A percentile compares a stretch with the other conserved stretches of the same genome.
Evolutionary conservation across 2,888 invertebrate species (phyloP).

Genomic region (Urechis unicinctus): DNA sequence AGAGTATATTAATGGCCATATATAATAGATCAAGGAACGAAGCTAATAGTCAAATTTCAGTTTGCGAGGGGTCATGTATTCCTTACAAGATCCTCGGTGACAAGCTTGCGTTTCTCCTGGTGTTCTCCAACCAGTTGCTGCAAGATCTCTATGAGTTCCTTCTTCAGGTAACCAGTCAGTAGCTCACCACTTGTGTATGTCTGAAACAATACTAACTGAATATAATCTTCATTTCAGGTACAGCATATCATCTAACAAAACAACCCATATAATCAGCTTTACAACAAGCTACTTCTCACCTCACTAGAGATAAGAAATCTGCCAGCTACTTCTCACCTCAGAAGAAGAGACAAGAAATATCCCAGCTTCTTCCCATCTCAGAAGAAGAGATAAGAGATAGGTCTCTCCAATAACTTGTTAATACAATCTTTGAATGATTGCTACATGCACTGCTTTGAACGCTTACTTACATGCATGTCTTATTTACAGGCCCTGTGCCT

Average conservation of each 20-base stretch:
- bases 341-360: background rate
- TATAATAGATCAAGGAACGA: no score
- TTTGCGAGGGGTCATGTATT: slow-evolving; percentile 79
- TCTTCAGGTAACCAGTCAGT: slow-evolving; percentile 91
- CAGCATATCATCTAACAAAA: background rate
- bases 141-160: slow-evolving; percentile 73
- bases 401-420: no score
- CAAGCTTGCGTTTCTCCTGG: slow-evolving; percentile 69
- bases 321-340: background rate
- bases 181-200: slow-evolving; percentile 80
- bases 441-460: no score
- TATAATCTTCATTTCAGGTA: no score
- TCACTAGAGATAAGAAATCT: background rate
- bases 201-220: slow-evolving; percentile 47
- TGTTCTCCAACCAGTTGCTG: slow-evolving; percentile 75
- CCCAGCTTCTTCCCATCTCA: background rate
- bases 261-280: background rate
- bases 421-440: no score
- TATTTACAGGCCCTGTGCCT: no score
- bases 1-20: no score
- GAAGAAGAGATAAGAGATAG: background rate
- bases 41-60: slow-evolving; percentile 43
- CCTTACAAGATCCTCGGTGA: slow-evolving; percentile 80
- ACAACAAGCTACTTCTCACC: no score
- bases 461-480: no score